Evolutionary conservation across 2,888 invertebrate species (phyloP).

Genomic region (Heliothis peltigera): DNA sequence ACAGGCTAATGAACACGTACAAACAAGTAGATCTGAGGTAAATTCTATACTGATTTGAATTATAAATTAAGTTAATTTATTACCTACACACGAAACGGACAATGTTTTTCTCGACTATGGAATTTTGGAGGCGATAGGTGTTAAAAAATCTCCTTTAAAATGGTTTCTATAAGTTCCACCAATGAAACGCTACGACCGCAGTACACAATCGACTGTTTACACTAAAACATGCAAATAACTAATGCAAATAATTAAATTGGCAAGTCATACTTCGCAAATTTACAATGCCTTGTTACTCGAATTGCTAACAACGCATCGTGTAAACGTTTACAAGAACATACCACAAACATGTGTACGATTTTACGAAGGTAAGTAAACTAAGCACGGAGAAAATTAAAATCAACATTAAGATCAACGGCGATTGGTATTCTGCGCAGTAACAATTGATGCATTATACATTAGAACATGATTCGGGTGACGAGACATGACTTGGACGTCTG

Average conservation of each 20-base stretch:
- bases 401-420: constrained; percentile 34
- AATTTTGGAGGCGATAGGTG: too few relatives aligned
- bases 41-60: constrained; percentile 34
- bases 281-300: constrained; percentile 28
- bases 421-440: constrained; percentile 76
- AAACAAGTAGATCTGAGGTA: constrained; percentile 42
- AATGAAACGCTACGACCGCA: neutral
- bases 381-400: constrained; percentile 47
- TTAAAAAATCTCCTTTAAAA: too few relatives aligned
- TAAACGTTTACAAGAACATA: constrained; percentile 28
- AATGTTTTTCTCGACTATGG: neutral
- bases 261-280: constrained; percentile 35
- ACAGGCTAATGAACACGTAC: constrained; percentile 60
- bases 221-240: constrained; percentile 7
- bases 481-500: constrained; percentile 81
- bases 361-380: constrained; percentile 32
- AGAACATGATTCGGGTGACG: constrained; percentile 77
- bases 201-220: neutral
- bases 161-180: too few relatives aligned
- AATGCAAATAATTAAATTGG: constrained; percentile 25
- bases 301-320: constrained; percentile 35
- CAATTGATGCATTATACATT: constrained; percentile 82
- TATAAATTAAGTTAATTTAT: neutral
- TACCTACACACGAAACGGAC: neutral
- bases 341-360: constrained; percentile 18